A percentile compares a stretch with the other conserved stretches of the same genome.
Evolutionary conservation across 2,797 vertebrate genomes (phyloP).

Genomic region (Neomorphus geoffroyi): DNA sequence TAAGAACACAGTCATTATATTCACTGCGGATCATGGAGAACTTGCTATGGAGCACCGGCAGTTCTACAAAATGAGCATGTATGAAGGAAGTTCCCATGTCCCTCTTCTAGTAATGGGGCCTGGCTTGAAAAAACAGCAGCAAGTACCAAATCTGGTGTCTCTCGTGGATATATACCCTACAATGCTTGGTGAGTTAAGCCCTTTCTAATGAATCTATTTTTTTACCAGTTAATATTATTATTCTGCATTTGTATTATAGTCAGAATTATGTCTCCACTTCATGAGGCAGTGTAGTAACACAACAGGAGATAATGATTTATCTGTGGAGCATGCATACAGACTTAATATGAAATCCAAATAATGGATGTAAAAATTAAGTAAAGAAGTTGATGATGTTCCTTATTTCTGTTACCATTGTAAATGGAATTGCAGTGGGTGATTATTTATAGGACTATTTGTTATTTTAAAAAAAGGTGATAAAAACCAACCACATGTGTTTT

Average conservation of each 20-base stretch:
- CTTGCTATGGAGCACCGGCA: conserved; percentile 97
- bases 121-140: conserved; percentile 77
- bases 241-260: background rate
- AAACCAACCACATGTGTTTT: too few species aligned
- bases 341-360: background rate
- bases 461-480: too few species aligned
- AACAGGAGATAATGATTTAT: background rate
- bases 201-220: background rate
- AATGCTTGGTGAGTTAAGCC: conserved; percentile 84
- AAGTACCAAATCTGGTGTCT: conserved; percentile 84
- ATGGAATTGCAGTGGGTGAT: too few species aligned
- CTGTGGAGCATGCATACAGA: background rate
- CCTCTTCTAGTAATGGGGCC: conserved; percentile 91
- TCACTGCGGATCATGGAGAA: conserved; percentile 94
- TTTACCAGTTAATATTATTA: background rate
- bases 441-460: too few species aligned
- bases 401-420: too few species aligned
- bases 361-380: background rate
- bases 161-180: conserved; percentile 96
- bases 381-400: too few species aligned
- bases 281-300: background rate
- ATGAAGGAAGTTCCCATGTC: conserved; percentile 93
- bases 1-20: conserved; percentile 85
- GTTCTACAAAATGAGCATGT: conserved; percentile 99
- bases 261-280: background rate